These are phyloP conservation scores for Propithecus coquereli DNA, from an alignment of 2,113 vertebrate genomes.

Conservation along the genomic window DNA sequence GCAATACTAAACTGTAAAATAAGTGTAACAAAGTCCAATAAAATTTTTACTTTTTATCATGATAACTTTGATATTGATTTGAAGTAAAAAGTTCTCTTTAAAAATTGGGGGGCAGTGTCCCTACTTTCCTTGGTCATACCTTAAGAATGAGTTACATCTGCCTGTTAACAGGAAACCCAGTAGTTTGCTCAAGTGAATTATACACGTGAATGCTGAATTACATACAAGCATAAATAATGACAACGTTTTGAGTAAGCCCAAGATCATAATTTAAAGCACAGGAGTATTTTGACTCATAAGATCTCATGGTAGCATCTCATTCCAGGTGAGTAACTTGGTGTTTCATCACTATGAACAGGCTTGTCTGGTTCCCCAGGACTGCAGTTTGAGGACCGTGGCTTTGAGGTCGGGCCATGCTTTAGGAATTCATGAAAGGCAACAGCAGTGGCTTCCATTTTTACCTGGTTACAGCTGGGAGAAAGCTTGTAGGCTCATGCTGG, in stretches of 20 bases:
- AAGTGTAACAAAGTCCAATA: slow-evolving; percentile 54
- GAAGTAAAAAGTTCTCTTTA: slow-evolving; percentile 16
- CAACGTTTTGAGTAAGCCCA: neutral
- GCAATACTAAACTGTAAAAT: slow-evolving; percentile 42
- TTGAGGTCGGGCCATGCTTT: neutral
- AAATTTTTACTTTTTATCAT: slow-evolving; percentile 37
- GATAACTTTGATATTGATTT: slow-evolving; percentile 49
- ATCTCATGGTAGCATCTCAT: neutral
- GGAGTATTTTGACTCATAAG: neutral
- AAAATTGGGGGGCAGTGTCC: neutral
- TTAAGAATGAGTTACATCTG: neutral
- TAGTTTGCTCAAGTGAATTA: neutral
- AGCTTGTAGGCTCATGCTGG: neutral
- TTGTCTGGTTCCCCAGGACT: neutral
- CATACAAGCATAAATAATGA: neutral
- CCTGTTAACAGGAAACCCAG: neutral
- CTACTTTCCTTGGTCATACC: neutral
- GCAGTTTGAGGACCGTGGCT: neutral
- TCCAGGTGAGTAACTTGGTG: neutral
- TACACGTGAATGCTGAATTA: neutral
- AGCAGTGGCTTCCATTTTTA: neutral
- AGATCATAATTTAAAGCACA: neutral
- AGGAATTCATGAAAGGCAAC: neutral
- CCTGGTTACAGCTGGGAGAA: neutral
- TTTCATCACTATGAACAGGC: neutral